These are phyloP conservation scores for Parazoanthus darwini DNA, from an alignment of 92 coral and sea anemone genomes.

Conservation along the genomic window DNA sequence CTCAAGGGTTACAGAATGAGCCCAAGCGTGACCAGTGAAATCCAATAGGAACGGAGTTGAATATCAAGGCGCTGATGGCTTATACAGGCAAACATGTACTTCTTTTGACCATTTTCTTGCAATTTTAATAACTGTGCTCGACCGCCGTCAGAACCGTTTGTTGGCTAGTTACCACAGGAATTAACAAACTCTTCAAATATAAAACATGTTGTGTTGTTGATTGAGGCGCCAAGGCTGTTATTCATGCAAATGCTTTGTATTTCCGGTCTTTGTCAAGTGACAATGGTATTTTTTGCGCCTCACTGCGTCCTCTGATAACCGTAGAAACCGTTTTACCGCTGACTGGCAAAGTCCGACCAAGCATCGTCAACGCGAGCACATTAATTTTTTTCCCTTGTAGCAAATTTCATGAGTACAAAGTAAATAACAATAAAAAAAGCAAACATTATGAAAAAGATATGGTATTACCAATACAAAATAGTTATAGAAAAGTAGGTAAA, in stretches of 20 bases:
- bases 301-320: conserved; percentile 11
- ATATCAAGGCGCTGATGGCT: conserved; percentile 10
- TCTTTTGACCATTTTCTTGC: neutral
- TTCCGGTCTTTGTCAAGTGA: neutral
- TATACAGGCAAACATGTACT: neutral
- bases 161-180: conserved; percentile 26
- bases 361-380: too few species aligned
- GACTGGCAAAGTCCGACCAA: neutral
- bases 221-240: neutral
- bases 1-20: neutral
- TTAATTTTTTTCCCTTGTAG: too few species aligned
- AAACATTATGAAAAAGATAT: too few species aligned
- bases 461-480: too few species aligned
- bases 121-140: neutral
- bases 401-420: too few species aligned
- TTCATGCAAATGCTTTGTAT: conserved; percentile 1
- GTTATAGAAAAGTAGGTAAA: too few species aligned
- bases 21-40: conserved; percentile 21
- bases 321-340: conserved; percentile 3
- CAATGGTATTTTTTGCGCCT: conserved; percentile 8
- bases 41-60: neutral
- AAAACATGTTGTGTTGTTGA: neutral
- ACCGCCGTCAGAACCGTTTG: neutral
- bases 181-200: conserved; percentile 22
- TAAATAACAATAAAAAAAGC: too few species aligned